Conservation (phyloP, 2,797 vertebrate species). For the Darevskia mixta region DNA sequence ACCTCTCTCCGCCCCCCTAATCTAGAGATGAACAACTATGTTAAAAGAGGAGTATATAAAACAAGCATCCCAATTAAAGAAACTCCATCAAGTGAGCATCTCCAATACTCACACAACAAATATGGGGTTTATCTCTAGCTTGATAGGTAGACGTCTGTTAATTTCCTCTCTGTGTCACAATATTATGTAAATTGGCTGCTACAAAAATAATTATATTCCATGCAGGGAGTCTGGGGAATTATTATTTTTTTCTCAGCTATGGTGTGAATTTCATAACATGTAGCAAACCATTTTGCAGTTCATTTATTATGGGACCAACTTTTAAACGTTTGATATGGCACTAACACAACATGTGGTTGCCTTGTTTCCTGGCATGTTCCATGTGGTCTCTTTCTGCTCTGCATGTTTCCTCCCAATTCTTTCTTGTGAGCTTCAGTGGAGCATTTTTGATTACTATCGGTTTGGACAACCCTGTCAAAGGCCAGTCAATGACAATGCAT, state of each 20-base stretch:
- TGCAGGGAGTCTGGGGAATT: neutral
- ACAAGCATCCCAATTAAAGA: constrained; percentile 20
- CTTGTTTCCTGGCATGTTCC: neutral
- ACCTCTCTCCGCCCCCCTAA: constrained; percentile 16
- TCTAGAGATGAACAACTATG: constrained; percentile 41
- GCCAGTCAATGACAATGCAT: constrained; percentile 66
- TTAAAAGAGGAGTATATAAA: constrained; percentile 16
- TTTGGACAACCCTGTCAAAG: constrained; percentile 66
- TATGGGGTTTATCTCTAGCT: constrained; percentile 53
- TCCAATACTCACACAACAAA: constrained; percentile 56
- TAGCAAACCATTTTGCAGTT: neutral
- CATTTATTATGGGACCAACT: neutral
- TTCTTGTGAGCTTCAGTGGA: constrained; percentile 50
- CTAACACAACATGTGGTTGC: neutral
- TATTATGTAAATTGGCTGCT: constrained; percentile 47
- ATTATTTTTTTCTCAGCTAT: neutral
- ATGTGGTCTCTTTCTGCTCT: neutral
- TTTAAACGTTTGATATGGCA: neutral
- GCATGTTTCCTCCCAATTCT: constrained; percentile 23
- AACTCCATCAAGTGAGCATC: constrained; percentile 36
- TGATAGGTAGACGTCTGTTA: constrained; percentile 60
- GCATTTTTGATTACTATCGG: constrained; percentile 68
- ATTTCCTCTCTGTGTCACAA: constrained; percentile 51
- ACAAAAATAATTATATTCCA: constrained; percentile 54
- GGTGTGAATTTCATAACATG: constrained; percentile 3